Percentiles rank a stretch among this genome's conserved stretches.
These are phyloP conservation scores for Aphaenogaster ashmeadi DNA, from an alignment of 1,140 invertebrate species.

Conservation along the genomic window DNA sequence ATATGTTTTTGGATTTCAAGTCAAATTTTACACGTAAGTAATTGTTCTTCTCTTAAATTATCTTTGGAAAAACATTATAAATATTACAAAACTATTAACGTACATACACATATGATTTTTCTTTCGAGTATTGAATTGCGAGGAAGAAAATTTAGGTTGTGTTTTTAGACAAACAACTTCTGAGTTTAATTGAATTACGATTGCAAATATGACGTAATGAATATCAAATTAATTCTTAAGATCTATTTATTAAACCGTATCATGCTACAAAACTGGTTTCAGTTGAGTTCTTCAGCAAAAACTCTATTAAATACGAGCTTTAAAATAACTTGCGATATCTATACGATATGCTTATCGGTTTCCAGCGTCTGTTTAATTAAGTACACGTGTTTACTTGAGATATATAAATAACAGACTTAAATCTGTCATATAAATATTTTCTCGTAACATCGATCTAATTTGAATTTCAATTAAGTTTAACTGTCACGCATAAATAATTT, in stretches of 20 bases:
- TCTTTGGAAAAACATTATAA: background rate
- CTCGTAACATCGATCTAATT: slow-evolving; percentile 17
- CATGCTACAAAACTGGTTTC: background rate
- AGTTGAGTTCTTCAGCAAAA: background rate
- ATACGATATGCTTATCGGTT: background rate
- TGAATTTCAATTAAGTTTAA: slow-evolving; percentile 22
- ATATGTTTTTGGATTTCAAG: background rate
- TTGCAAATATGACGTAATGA: background rate
- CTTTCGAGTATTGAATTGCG: background rate
- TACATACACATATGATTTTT: background rate
- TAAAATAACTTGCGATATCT: background rate
- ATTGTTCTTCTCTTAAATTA: background rate
- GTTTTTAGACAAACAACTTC: background rate
- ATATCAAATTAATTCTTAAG: slow-evolving; percentile 3
- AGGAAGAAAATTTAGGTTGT: background rate
- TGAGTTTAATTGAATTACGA: background rate
- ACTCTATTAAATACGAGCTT: background rate
- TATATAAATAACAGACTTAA: background rate
- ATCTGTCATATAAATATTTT: background rate
- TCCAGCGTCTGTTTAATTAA: background rate
- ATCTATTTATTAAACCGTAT: background rate
- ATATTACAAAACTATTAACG: background rate
- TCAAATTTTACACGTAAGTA: background rate
- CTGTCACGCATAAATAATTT: background rate
- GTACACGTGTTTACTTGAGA: background rate